Percentiles rank a stretch among this genome's conserved stretches.
These are phyloP conservation scores for Chlamydotis undulata DNA, from an alignment of 2,113 vertebrate genomes.

Conservation along the genomic window DNA sequence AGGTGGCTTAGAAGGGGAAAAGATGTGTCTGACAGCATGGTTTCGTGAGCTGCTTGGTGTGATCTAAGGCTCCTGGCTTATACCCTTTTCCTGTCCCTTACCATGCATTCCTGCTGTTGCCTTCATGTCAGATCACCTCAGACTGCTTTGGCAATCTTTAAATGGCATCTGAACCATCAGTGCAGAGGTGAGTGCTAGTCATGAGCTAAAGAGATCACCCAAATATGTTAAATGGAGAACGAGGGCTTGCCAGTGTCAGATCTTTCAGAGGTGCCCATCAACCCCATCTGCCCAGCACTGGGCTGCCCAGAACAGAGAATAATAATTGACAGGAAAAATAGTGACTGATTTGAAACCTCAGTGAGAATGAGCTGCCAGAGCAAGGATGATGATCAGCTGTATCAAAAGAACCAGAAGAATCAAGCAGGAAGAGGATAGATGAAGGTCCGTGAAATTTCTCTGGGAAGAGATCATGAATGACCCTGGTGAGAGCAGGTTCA, in stretches of 20 bases:
- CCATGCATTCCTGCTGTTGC: accelerated
- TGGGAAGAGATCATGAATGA: not conserved
- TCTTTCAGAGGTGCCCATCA: not conserved
- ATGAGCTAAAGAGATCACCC: not conserved
- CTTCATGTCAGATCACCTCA: not conserved
- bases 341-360: not conserved
- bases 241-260: not conserved
- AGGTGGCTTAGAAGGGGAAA: not conserved
- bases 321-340: not conserved
- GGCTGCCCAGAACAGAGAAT: not conserved
- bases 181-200: not conserved
- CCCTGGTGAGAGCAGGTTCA: not conserved
- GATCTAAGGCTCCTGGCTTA: not conserved
- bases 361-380: not conserved
- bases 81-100: not conserved
- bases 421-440: not conserved
- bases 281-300: accelerated
- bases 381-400: not conserved
- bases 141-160: not conserved
- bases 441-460: not conserved
- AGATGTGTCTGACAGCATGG: not conserved
- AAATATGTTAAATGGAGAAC: not conserved
- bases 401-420: not conserved
- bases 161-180: not conserved
- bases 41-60: not conserved